Evolutionary conservation across 2,888 invertebrate species (phyloP).

Genomic region (Zhuqinia jingwanae): DNA sequence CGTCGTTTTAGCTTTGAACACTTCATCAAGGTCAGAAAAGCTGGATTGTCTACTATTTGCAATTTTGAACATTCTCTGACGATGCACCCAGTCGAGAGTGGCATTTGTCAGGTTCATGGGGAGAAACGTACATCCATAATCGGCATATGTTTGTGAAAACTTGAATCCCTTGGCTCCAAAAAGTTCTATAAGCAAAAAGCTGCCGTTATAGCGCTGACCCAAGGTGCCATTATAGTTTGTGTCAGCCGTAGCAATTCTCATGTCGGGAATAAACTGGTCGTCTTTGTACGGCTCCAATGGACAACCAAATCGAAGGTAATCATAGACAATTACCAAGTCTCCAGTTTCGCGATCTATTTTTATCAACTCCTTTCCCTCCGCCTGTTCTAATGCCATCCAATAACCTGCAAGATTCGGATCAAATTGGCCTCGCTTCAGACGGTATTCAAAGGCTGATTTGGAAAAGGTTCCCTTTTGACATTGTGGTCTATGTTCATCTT

Average conservation of each 20-base stretch:
- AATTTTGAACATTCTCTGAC: conserved; percentile 49
- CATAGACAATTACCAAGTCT: conserved; percentile 54
- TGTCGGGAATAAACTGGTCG: conserved; percentile 68
- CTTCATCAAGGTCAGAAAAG: not conserved
- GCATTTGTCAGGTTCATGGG: not conserved
- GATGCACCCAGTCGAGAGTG: conserved; percentile 62
- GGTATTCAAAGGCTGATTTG: conserved; percentile 63
- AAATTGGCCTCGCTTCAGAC: conserved; percentile 30
- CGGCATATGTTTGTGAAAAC: conserved; percentile 3
- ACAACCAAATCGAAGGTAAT: conserved; percentile 75
- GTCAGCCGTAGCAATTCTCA: conserved; percentile 59
- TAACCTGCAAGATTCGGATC: conserved; percentile 57
- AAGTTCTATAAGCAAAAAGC: conserved; percentile 72
- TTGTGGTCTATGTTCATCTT: conserved; percentile 69
- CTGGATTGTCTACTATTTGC: not conserved
- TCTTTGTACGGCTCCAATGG: conserved; percentile 73
- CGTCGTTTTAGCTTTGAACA: not conserved
- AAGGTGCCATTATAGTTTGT: conserved; percentile 44
- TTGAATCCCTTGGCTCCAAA: conserved; percentile 71
- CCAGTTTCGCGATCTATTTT: conserved; percentile 11
- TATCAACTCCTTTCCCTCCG: conserved; percentile 16
- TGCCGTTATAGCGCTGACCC: conserved; percentile 57
- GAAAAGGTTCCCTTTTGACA: conserved; percentile 65
- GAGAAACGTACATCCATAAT: conserved; percentile 10
- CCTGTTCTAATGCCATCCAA: conserved; percentile 51